phyloP scores from a whole-genome alignment of 2,113 vertebrate genomes.

The Megaleporinus macrocephalus region DNA sequence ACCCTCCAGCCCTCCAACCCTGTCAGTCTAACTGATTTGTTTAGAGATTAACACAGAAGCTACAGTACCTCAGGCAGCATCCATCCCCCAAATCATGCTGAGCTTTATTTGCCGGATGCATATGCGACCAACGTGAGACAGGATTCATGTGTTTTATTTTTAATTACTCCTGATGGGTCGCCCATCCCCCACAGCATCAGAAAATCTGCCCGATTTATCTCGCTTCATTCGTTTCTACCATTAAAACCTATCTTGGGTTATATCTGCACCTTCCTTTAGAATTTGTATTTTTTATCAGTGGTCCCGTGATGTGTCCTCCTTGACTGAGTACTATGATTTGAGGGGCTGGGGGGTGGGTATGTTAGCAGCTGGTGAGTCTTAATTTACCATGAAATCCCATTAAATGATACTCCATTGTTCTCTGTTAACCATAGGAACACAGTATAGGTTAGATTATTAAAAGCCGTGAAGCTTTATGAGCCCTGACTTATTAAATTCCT shows the following conservation, averaged over 20 bases:
- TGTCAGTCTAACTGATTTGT: slow-evolving; percentile 66
- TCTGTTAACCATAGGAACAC: slow-evolving; percentile 32
- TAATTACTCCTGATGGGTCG: slow-evolving; percentile 65
- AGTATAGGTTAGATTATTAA: slow-evolving; percentile 42
- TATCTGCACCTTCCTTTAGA: slow-evolving; percentile 22
- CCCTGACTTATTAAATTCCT: not conserved
- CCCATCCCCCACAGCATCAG: slow-evolving; percentile 56
- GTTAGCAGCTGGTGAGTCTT: slow-evolving; percentile 45
- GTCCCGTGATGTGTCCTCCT: not conserved
- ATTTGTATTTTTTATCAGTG: slow-evolving; percentile 13
- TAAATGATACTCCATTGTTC: slow-evolving; percentile 51
- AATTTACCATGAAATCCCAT: slow-evolving; percentile 58
- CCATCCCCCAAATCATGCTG: slow-evolving; percentile 30
- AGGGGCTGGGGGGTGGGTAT: not conserved
- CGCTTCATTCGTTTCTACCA: not conserved
- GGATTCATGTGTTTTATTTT: slow-evolving; percentile 64
- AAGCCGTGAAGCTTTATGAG: slow-evolving; percentile 31
- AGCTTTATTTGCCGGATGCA: slow-evolving; percentile 66
- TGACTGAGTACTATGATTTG: slow-evolving; percentile 24
- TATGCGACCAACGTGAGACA: slow-evolving; percentile 62
- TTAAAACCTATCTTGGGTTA: not conserved
- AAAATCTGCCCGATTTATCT: slow-evolving; percentile 50
- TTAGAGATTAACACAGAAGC: slow-evolving; percentile 61
- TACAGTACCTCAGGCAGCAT: slow-evolving; percentile 59
- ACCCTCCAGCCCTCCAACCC: slow-evolving; percentile 50